A percentile compares a stretch with the other conserved stretches of the same genome.
These are phyloP conservation scores for Ophraella communa DNA, from an alignment of 2,888 invertebrate species.

Conservation along the genomic window DNA sequence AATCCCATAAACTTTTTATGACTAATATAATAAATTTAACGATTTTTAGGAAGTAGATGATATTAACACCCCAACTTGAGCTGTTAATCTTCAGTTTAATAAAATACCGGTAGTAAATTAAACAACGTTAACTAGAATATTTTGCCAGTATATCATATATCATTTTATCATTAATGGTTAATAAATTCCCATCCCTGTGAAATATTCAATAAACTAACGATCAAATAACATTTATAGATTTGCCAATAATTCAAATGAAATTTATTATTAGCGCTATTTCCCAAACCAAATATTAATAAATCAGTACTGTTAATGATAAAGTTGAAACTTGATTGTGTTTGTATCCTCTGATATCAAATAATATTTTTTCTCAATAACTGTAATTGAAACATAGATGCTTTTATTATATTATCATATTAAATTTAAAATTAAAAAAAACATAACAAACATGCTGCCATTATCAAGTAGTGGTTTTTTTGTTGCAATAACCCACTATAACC, in stretches of 20 bases:
- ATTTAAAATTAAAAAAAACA: no score
- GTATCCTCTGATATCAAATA: no score
- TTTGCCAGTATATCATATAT: not conserved
- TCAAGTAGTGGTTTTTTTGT: no score
- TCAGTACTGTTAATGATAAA: not conserved
- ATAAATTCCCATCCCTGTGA: no score
- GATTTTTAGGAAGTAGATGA: not conserved
- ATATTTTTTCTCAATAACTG: no score
- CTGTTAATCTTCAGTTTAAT: not conserved
- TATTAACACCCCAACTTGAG: not conserved
- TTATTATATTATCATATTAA: no score
- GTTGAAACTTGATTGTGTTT: not conserved
- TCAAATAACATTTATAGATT: not conserved
- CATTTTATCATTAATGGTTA: not conserved
- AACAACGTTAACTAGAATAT: not conserved
- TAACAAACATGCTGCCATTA: no score
- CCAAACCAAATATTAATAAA: not conserved
- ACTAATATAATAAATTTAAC: not conserved
- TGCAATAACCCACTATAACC: no score
- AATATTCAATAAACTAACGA: no score
- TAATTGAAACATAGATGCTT: no score
- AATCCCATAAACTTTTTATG: not conserved
- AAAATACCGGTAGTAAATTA: not conserved
- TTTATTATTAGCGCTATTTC: not conserved
- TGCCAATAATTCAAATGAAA: not conserved